Base-by-base conservation (phyloP, 2,113 vertebrate species). In the Taxidea taxus region DNA sequence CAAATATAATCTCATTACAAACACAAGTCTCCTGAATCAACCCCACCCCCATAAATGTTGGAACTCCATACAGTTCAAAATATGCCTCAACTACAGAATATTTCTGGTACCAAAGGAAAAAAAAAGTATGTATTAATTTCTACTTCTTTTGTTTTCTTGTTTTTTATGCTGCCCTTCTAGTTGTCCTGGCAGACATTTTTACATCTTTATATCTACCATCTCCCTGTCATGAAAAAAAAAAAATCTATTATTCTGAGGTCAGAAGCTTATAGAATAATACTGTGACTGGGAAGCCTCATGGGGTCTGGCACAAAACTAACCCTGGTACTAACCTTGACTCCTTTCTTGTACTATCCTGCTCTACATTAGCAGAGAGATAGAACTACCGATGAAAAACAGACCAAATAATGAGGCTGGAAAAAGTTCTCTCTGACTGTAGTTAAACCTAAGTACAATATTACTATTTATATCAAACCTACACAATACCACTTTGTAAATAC, bases 221-320 rank as follows among this genome's bases (percentile, higher is more conserved):
- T 60, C 51, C 20, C 23, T 90, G 18, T 7, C 13, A 87, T 15
- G 37, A 29, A 21, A 39, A 64, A 44, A 44, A 74, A 60, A 77
- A 78, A 54, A 34, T 29, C 21, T 82, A 87, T 77, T 91, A 96
- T 85, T 91, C 16, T 83, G 89, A 90, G n/a, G 78, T 58, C 62
- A 95, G 39, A 91, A 86, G 54, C 21, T 51, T 74, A 70, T 37
- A 77, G 60, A 96, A 75, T 95, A 91, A 62, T 86, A 90, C 60
- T n/a, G 34, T 66, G 74, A 95, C 47, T 1, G 0, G 78, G 78
- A 96, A 54, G 42, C 11, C 90, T 37, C 82, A 27, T 74, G 23
- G 29, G 54, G 29, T 98, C 70, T 93, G 84, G 96, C 31, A 96
- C 18, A 95, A 95, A 42, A 56, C 74, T 90, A 97, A 96, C 51